Evolutionary conservation across 2,888 invertebrate genomes (phyloP), one percentile per base, ranked within the genome.

Genomic region (Allygus modestus): DNA sequence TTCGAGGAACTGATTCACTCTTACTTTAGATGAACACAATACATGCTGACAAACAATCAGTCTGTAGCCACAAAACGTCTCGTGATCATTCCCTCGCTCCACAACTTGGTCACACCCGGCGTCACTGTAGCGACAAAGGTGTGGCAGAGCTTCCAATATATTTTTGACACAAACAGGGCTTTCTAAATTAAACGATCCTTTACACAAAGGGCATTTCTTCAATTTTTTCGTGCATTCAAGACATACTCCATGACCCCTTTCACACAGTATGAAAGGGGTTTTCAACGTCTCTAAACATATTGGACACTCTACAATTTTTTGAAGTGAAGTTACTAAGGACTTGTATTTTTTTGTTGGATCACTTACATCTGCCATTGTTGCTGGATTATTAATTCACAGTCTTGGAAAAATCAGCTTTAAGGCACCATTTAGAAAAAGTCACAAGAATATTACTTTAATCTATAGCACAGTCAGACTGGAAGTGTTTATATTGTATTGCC

Each of bases 41-140:
- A 23, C 20, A 2, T 61, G 20, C 2, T 23, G 7, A n/a, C 61
- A 61, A 61, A n/a, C 4, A 15, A 61, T 28, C 7, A 9, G 11
- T 26, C 61, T 61, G 31, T 28, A 61, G 9, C 61, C 61, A 61
- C 61, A 61, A n/a, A 28, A 61, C 26, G 20, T 23, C 12, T 61
- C 61, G 15, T 61, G 61, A 31, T 23, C 31, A 31, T 31, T n/a
- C 7, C 61, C 61, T 12, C 23, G 61, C 4, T 28, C 79, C 12
- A 51, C 79, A 15, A 79, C 46, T n/a, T 23, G 46, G 11, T 43
- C n/a, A 46, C 79, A 79, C 5, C 79, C 28, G 11, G 43, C 54
- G 5, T 26, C 26, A 9, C 23, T 5, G 31, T 61, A 61, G 11
- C 26, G 15, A 31, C 61, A 61, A 4, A 61, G 31, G 23, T 23